A percentile compares a stretch with the other conserved stretches of the same genome.
These are phyloP conservation scores for Teinopalpus imperialis DNA, from an alignment of 2,888 invertebrate species.

Conservation along the genomic window DNA sequence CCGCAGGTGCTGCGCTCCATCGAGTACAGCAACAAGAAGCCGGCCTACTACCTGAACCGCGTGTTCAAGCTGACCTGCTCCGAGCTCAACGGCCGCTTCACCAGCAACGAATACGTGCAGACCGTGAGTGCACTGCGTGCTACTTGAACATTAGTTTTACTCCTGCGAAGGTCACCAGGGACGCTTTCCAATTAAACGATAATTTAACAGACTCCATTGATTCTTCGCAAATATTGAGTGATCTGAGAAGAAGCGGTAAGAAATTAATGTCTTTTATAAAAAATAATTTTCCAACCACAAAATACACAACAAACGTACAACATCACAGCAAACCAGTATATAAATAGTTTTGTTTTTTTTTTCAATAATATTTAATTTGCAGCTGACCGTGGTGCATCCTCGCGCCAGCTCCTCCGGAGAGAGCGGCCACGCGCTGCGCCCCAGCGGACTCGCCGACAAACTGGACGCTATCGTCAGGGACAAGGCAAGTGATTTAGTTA, in stretches of 20 bases:
- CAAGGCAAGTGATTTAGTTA: slow-evolving; percentile 41
- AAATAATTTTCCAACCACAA: no score
- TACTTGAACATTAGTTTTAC: no score
- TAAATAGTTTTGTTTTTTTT: no score
- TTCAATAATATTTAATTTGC: no score
- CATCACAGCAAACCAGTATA: no score
- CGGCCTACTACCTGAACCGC: slow-evolving; percentile 96
- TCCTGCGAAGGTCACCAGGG: no score
- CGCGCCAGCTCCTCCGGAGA: slow-evolving; percentile 81
- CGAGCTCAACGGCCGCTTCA: slow-evolving; percentile 95
- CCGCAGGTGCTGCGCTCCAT: slow-evolving; percentile 86
- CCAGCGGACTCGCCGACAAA: slow-evolving; percentile 76
- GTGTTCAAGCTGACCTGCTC: slow-evolving; percentile 98
- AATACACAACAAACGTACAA: no score
- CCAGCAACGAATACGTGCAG: slow-evolving; percentile 97
- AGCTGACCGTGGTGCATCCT: slow-evolving; percentile 95
- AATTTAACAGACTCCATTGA: no score
- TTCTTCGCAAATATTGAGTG: no score
- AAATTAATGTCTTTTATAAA: no score
- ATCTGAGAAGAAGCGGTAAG: no score
- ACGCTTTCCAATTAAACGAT: no score
- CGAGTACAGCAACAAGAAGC: slow-evolving; percentile 97
- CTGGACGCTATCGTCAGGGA: slow-evolving; percentile 66
- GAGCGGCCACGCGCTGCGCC: slow-evolving; percentile 72
- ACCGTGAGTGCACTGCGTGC: slow-evolving; percentile 85